Conservation (phyloP, 2,888 invertebrate species). For the Agapostemon virescens region DNA sequence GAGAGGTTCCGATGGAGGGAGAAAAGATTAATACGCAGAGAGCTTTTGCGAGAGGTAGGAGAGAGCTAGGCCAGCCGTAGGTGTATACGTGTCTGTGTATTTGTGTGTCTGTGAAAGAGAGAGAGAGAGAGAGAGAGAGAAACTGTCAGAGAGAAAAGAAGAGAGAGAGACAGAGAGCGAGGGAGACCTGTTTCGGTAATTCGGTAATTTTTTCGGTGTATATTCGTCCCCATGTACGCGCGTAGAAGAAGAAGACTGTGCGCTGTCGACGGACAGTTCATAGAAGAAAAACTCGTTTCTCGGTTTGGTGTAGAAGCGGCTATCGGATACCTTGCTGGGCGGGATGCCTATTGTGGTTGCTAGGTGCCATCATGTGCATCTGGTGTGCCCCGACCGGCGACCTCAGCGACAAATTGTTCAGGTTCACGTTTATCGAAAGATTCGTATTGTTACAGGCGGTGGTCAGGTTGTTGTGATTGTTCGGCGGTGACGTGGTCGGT, state of each 20-base stretch:
- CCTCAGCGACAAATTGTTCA: conserved; percentile 80
- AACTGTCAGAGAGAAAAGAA: neutral
- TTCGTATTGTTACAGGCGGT: conserved; percentile 79
- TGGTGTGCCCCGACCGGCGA: conserved; percentile 79
- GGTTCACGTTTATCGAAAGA: conserved; percentile 80
- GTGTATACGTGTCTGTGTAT: neutral
- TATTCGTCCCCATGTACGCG: neutral
- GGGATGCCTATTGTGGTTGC: conserved; percentile 80
- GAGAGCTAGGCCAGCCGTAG: conserved; percentile 24
- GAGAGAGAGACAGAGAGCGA: conserved; percentile 28
- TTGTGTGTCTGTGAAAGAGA: too few species aligned
- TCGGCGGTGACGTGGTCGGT: conserved; percentile 76
- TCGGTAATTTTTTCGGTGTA: conserved; percentile 9
- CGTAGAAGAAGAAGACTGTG: neutral
- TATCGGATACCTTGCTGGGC: conserved; percentile 80
- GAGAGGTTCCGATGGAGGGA: conserved; percentile 7
- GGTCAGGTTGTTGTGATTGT: conserved; percentile 77
- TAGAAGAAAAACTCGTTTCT: conserved; percentile 44
- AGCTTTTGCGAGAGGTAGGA: conserved; percentile 32
- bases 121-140: conserved; percentile 20
- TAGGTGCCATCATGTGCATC: conserved; percentile 80
- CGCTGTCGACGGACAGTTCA: conserved; percentile 9
- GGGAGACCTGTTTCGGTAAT: conserved; percentile 33
- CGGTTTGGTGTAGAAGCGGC: conserved; percentile 80
- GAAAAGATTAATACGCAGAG: conserved; percentile 30